Conservation (phyloP, 2,113 vertebrate species). For the Equus quagga region DNA sequence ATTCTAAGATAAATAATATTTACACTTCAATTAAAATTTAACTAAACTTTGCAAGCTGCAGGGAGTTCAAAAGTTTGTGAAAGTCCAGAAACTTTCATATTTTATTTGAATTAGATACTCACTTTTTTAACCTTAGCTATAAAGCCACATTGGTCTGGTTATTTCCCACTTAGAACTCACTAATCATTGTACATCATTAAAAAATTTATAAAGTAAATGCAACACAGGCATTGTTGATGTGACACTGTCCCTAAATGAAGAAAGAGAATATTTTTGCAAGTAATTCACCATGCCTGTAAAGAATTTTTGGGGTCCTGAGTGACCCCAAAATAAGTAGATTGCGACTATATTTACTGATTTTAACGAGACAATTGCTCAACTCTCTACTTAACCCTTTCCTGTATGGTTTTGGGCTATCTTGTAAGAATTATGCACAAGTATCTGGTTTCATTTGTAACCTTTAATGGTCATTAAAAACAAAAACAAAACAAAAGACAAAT, state of each 20-base stretch:
- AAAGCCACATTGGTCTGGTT: not conserved
- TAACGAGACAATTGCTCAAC: not conserved
- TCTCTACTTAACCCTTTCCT: not conserved
- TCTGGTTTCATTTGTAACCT: not conserved
- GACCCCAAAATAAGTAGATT: not conserved
- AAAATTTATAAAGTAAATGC: not conserved
- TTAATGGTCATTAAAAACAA: not conserved
- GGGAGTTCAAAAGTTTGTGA: constrained; percentile 68
- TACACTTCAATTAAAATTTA: constrained; percentile 76
- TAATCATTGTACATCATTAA: not conserved
- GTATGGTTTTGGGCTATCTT: not conserved
- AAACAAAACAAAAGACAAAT: not conserved
- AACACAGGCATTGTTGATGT: not conserved
- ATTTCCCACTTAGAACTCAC: constrained; percentile 22
- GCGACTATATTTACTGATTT: not conserved
- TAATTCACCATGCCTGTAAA: not conserved
- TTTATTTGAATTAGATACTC: constrained; percentile 47
- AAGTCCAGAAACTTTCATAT: constrained; percentile 16
- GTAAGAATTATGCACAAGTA: not conserved
- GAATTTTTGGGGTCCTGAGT: not conserved
- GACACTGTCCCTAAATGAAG: not conserved
- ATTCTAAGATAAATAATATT: constrained; percentile 67
- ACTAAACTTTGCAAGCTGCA: constrained; percentile 59
- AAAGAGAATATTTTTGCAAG: not conserved
- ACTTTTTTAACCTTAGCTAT: constrained; percentile 44